Evolutionary conservation across 2,888 invertebrate genomes (phyloP).

Genomic region (Rhaphigaster nebulosa): DNA sequence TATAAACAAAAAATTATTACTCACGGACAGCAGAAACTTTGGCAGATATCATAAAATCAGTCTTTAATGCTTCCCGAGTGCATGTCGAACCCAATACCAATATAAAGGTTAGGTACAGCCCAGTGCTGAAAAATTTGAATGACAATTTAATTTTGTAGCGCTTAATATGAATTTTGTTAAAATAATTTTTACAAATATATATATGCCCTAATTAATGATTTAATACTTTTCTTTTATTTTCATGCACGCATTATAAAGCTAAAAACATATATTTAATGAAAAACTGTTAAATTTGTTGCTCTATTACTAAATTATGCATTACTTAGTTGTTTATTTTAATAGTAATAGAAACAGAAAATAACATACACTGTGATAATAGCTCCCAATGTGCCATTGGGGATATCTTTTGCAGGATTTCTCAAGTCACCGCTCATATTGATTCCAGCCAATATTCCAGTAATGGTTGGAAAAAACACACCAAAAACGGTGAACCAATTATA

Average conservation of each 20-base stretch:
- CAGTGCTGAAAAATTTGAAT: slow-evolving; percentile 73
- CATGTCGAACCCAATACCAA: slow-evolving; percentile 92
- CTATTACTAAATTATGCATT: too few relatives aligned
- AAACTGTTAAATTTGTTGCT: too few relatives aligned
- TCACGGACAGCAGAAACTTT: slow-evolving; percentile 85
- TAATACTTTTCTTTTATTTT: too few relatives aligned
- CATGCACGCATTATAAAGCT: too few relatives aligned
- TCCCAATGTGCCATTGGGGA: slow-evolving; percentile 93
- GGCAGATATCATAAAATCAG: slow-evolving; percentile 91
- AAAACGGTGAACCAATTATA: slow-evolving; percentile 96
- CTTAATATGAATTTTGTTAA: too few relatives aligned
- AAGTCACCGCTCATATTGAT: slow-evolving; percentile 99
- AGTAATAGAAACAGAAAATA: too few relatives aligned
- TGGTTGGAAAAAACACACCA: slow-evolving; percentile 97
- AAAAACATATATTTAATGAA: too few relatives aligned
- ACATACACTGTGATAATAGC: slow-evolving; percentile 89
- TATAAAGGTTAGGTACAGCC: slow-evolving; percentile 90
- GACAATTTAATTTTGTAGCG: not conserved
- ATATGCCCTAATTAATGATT: too few relatives aligned
- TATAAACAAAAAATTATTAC: slow-evolving; percentile 48
- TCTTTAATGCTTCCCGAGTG: slow-evolving; percentile 77
- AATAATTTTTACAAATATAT: too few relatives aligned
- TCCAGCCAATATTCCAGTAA: slow-evolving; percentile 96
- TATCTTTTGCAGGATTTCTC: slow-evolving; percentile 90
- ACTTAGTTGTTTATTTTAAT: too few relatives aligned